Percentiles rank a stretch among this genome's conserved stretches.
phyloP scores from a whole-genome alignment of 2,797 vertebrate genomes.

The Clarias laeviceps region DNA sequence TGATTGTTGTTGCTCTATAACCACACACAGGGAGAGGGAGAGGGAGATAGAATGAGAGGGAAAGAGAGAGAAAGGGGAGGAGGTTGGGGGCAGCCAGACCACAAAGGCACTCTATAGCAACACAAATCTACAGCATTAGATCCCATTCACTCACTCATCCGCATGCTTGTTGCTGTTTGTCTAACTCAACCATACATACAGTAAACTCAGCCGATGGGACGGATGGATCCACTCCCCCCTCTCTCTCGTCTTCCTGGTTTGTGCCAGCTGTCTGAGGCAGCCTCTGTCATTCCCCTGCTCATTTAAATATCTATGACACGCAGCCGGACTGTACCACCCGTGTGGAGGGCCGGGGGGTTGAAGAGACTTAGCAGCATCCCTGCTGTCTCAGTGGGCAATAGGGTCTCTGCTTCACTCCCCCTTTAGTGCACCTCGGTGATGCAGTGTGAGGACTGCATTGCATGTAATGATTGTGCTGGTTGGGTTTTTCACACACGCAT shows the following conservation, averaged over 20 bases:
- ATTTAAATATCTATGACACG: conserved; percentile 80
- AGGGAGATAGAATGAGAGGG: neutral
- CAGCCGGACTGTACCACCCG: conserved; percentile 75
- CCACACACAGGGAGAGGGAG: conserved; percentile 40
- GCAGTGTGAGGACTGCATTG: conserved; percentile 57
- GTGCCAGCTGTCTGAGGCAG: conserved; percentile 76
- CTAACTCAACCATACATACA: conserved; percentile 53
- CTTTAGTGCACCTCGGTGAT: conserved; percentile 49
- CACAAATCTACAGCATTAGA: conserved; percentile 32
- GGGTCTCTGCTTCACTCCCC: conserved; percentile 47
- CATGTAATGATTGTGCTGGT: conserved; percentile 34
- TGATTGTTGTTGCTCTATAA: conserved; percentile 56
- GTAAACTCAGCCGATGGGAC: conserved; percentile 57
- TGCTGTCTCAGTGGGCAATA: conserved; percentile 34
- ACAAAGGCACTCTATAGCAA: conserved; percentile 32
- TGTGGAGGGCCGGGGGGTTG: conserved; percentile 58
- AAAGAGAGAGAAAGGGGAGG: conserved; percentile 35
- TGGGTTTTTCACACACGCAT: conserved; percentile 29
- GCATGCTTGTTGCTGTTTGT: conserved; percentile 34
- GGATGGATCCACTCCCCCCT: conserved; percentile 59
- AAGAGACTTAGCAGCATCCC: conserved; percentile 43
- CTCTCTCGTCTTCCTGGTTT: conserved; percentile 65
- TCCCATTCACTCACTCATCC: conserved; percentile 23
- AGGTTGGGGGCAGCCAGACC: conserved; percentile 5
- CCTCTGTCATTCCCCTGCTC: conserved; percentile 75